Percentiles rank a stretch among this genome's conserved stretches.
These are phyloP conservation scores for Sparus aurata DNA, from an alignment of 2,797 vertebrate species.

Conservation along the genomic window DNA sequence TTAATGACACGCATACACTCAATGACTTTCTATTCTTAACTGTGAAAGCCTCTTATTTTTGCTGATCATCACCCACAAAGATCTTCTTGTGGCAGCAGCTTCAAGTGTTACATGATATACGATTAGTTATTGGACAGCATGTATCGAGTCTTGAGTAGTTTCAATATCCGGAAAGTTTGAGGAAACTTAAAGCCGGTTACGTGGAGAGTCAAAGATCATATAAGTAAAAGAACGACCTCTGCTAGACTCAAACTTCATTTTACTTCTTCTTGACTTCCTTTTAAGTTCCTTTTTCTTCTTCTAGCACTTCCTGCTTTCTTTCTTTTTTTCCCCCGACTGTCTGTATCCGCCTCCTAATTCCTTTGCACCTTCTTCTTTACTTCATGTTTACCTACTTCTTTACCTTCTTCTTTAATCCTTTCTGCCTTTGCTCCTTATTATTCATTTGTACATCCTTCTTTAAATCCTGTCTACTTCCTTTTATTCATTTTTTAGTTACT, in stretches of 20 bases:
- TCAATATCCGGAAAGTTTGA: background rate
- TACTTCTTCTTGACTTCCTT: background rate
- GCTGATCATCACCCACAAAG: slow-evolving; percentile 35
- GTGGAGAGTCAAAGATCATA: background rate
- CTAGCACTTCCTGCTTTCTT: background rate
- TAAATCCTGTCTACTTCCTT: too few relatives aligned
- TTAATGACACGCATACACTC: slow-evolving; percentile 66
- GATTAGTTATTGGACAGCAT: slow-evolving; percentile 15
- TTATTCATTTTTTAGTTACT: too few relatives aligned
- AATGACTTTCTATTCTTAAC: slow-evolving; percentile 37
- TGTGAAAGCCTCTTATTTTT: slow-evolving; percentile 69
- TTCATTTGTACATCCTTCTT: too few relatives aligned
- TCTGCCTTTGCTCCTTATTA: too few relatives aligned
- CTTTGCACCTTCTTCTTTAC: too few relatives aligned
- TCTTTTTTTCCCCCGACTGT: too few relatives aligned
- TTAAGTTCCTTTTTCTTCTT: background rate
- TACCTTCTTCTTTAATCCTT: too few relatives aligned
- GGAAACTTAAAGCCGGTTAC: background rate
- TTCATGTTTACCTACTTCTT: too few relatives aligned
- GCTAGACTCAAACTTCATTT: background rate
- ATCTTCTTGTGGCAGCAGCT: slow-evolving; percentile 20
- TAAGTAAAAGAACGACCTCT: slow-evolving; percentile 20
- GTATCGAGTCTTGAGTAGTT: background rate
- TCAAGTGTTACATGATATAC: slow-evolving; percentile 15
- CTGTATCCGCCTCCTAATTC: background rate